Percentiles rank a stretch among this genome's conserved stretches.
Conservation (phyloP, 1,140 invertebrate species). For the Solen grandis region DNA sequence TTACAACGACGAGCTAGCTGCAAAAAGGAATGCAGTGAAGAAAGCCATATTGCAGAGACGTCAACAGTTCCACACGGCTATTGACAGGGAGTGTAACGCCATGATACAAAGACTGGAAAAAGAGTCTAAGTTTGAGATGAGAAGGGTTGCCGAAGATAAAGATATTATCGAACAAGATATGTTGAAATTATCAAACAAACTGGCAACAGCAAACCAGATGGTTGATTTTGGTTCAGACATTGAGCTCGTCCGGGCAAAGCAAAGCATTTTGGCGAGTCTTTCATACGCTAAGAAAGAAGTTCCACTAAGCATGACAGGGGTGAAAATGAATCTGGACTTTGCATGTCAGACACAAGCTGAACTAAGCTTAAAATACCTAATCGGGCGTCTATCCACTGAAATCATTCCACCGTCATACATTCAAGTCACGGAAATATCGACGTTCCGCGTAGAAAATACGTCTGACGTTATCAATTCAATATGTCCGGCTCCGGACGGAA, state of each 20-base stretch:
- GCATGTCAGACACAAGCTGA: slow-evolving; percentile 41
- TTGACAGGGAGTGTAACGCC: slow-evolving; percentile 49
- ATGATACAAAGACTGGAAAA: slow-evolving; percentile 48
- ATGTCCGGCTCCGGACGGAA: slow-evolving; percentile 53
- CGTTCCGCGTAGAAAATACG: slow-evolving; percentile 54
- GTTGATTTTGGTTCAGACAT: slow-evolving; percentile 59
- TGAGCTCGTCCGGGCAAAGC: slow-evolving; percentile 44
- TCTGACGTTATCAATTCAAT: slow-evolving; percentile 60
- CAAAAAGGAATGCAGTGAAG: slow-evolving; percentile 41
- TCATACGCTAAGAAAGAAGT: slow-evolving; percentile 43
- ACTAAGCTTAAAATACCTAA: slow-evolving; percentile 34
- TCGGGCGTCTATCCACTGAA: slow-evolving; percentile 54
- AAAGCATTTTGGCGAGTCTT: slow-evolving; percentile 21
- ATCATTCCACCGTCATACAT: slow-evolving; percentile 55
- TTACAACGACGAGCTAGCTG: slow-evolving; percentile 38
- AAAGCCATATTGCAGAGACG: slow-evolving; percentile 28
- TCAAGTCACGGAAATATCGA: slow-evolving; percentile 34
- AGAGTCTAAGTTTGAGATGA: slow-evolving; percentile 41
- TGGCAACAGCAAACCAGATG: slow-evolving; percentile 58
- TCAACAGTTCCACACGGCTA: slow-evolving; percentile 52
- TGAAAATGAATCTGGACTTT: slow-evolving; percentile 54
- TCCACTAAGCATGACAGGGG: slow-evolving; percentile 30
- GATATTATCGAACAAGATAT: slow-evolving; percentile 51
- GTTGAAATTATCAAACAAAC: slow-evolving; percentile 39
- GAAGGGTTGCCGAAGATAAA: slow-evolving; percentile 45